Conservation (phyloP, 2,797 vertebrate genomes). For the Spheniscus humboldti region DNA sequence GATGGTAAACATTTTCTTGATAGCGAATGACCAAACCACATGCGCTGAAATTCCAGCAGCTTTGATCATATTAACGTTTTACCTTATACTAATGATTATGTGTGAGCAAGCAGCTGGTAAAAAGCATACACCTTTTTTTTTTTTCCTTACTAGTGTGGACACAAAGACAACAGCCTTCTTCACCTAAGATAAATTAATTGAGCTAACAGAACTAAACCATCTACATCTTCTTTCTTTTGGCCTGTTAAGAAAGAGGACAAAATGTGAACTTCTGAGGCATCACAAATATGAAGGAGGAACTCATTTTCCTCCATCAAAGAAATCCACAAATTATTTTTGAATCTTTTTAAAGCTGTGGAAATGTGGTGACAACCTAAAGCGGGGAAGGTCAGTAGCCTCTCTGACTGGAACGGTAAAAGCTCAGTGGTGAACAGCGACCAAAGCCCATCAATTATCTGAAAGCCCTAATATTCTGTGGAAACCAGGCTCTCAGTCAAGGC, state of each 20-base stretch:
- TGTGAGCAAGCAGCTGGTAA: background rate
- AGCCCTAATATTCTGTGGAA: background rate
- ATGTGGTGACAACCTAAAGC: background rate
- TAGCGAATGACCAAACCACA: slow-evolving; percentile 6
- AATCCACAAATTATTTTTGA: background rate
- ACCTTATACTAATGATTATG: background rate
- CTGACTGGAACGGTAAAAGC: background rate
- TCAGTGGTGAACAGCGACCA: background rate
- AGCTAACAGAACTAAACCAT: background rate
- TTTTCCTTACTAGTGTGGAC: background rate
- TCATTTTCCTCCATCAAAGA: background rate
- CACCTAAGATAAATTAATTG: background rate
- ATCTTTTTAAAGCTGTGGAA: background rate
- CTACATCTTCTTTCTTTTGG: background rate
- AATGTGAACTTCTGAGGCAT: background rate
- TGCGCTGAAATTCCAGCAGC: background rate
- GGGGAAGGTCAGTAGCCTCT: background rate
- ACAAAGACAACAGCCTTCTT: background rate
- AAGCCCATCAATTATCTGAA: background rate
- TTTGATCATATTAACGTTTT: slow-evolving; percentile 9
- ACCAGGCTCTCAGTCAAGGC: background rate
- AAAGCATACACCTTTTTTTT: background rate
- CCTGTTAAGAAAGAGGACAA: background rate
- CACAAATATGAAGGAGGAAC: background rate
- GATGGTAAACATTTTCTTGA: slow-evolving; percentile 14